These are phyloP conservation scores for Notolepis coatsorum DNA, from an alignment of 2,797 vertebrate species.

Conservation along the genomic window DNA sequence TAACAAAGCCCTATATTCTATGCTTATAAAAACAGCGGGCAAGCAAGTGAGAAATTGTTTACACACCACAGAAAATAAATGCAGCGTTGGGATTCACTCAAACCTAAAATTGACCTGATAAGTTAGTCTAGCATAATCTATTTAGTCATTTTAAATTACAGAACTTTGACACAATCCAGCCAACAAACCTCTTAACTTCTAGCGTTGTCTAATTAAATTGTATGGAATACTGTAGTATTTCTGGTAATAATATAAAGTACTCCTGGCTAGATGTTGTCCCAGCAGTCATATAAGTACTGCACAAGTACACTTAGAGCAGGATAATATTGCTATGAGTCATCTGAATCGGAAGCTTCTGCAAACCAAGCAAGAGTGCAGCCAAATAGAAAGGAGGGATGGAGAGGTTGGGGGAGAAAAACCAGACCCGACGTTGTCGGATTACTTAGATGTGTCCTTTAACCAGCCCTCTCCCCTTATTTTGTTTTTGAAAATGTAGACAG, in stretches of 20 bases:
- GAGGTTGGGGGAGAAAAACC: no score
- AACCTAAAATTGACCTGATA: conserved; percentile 27
- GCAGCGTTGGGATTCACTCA: conserved; percentile 18
- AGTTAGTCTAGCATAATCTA: conserved; percentile 22
- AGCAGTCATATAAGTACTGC: conserved; percentile 17
- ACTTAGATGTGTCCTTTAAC: no score
- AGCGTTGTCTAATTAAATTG: conserved; percentile 31
- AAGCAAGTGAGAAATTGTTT: conserved; percentile 1
- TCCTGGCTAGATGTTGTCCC: neutral
- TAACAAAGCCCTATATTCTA: conserved; percentile 15
- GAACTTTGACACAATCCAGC: conserved; percentile 21
- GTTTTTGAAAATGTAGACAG: no score
- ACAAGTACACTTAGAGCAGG: conserved; percentile 41
- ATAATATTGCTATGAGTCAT: conserved; percentile 45
- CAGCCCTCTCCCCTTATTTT: no score
- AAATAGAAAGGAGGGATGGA: conserved; percentile 32
- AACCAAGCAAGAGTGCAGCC: conserved; percentile 43
- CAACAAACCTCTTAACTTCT: conserved; percentile 50
- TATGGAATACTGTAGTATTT: conserved; percentile 15
- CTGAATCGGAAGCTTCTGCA: conserved; percentile 44
- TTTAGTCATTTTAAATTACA: conserved; percentile 34
- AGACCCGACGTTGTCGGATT: no score
- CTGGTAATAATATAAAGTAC: neutral
- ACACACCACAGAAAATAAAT: conserved; percentile 22
- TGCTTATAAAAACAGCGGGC: conserved; percentile 7